phyloP scores from a whole-genome alignment of 2,888 invertebrate genomes.

The Hyles lineata region DNA sequence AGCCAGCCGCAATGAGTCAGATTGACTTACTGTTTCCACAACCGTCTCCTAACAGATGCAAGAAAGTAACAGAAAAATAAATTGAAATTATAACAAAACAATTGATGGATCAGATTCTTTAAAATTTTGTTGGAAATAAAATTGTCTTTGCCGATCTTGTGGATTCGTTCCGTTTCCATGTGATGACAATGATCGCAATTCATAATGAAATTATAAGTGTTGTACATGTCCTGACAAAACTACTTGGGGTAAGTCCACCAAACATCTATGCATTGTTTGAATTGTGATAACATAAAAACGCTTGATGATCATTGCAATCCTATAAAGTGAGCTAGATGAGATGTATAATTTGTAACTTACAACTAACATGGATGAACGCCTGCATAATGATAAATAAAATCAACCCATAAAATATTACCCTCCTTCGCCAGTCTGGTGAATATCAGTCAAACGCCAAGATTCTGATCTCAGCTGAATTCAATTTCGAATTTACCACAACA shows the following conservation, averaged over 20 bases:
- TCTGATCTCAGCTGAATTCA: background rate
- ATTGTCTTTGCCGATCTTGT: conserved; percentile 53
- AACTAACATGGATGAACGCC: background rate
- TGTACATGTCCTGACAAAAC: conserved; percentile 16
- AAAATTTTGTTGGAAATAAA: conserved; percentile 50
- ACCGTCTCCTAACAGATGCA: conserved; percentile 85
- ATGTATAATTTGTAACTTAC: background rate
- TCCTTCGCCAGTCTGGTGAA: background rate
- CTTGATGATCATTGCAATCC: background rate
- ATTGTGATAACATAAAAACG: background rate
- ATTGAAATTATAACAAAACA: conserved; percentile 69
- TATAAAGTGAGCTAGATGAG: background rate
- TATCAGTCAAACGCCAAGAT: background rate
- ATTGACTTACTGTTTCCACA: conserved; percentile 84
- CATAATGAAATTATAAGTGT: conserved; percentile 17
- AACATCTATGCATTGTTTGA: background rate
- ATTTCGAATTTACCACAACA: background rate
- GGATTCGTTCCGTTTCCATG: conserved; percentile 44
- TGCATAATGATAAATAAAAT: background rate
- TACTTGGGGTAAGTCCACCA: background rate
- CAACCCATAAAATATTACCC: background rate
- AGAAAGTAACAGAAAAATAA: conserved; percentile 81
- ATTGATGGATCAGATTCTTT: conserved; percentile 67
- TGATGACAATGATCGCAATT: conserved; percentile 13
- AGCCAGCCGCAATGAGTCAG: conserved; percentile 79